Evolutionary conservation across 2,888 invertebrate species (phyloP), one percentile per base, ranked within the genome.

Genomic region (Mesorhabditis spiculigera): DNA sequence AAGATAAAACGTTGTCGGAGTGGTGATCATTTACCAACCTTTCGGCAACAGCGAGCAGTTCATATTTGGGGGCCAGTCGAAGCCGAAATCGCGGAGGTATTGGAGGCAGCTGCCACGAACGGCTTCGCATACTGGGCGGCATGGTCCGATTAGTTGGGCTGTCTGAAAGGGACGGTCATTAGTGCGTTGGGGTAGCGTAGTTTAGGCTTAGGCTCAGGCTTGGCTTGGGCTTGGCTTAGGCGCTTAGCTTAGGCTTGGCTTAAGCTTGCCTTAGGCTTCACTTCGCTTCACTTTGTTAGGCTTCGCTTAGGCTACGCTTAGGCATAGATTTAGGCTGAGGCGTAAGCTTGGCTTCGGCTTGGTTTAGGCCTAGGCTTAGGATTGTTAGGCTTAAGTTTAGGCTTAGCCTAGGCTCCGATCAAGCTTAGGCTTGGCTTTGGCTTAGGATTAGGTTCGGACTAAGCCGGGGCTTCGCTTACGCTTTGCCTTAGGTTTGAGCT

Each of bases 1-100:
- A 3, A 65, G 73, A 70, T 50, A 13, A 50, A 13, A 50, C 58
- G 58, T 50, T 50, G n/a, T 13, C n/a, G 58, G 58, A 50, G 8
- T 13, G 58, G 58, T 10, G 8, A 41, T 64, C 8, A 61, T 16
- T 45, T 5, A 43, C 67, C 58, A n/a, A 79, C 78, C 79, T 4
- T 91, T 90, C 0, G 94, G 94, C 87, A 95, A 95, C 80, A 92
- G 90, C 67, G 91, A 91, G 86, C 95, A 95, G 86, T 95, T 92
- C 69, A 95, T 89, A 16, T 92, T 92, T 4, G 91, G 90, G 4
- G 95, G 95, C 95, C 95, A 95, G 0, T 92, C 91, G 86, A 93
- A 95, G 0, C 95, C 94, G 87, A 95, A 95, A 67, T 93, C 93
- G 82, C 91, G 90, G 68, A 95, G 89, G 61, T 95, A 92, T 0